Evolutionary conservation across 2,113 vertebrate genomes (phyloP), one percentile per base, ranked within the genome.

Genomic region (Pica pica): DNA sequence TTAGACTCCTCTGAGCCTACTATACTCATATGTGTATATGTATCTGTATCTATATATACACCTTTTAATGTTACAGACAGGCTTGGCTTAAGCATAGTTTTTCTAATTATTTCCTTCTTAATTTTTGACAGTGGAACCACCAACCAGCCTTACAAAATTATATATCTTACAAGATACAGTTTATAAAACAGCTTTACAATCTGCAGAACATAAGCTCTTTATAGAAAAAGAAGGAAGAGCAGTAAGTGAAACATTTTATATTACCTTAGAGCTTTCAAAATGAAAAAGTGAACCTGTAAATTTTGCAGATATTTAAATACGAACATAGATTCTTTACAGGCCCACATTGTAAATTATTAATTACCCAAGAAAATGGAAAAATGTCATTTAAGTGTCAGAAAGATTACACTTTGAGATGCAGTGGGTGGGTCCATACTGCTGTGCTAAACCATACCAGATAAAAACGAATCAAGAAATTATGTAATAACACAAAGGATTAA

Each of bases 371-470:
- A 95, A 93, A 96, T 83, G 64, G 83, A 77, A 89, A 90, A 94
- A 93, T 83, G 73, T 97, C 67, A 89, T 73, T 76, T 91, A 91
- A 79, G 87, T 91, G 95, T 95, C 95, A 95, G 84, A 92, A 83
- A 82, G 49, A 96, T 87, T 95, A 87, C 8, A 76, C 44, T 93
- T 89, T 37, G 93, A 95, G n/a, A 91, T 69, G 78, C 33, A 87
- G 70, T 89, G 69, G 89, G 89, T 80, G 83, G 87, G 94, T 91
- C 93, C 59, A 65, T 26, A 89, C 7, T 4, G 3, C 87, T 93
- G 44, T 83, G 67, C 77, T 94, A 85, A 93, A 87, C 67, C 26
- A 91, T 30, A 50, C 10, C 57, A 89, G 44, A 76, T 71, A 87
- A 87, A 95, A 92, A 90, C 5, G 7, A 93, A 89, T 81, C 1